Evolutionary conservation across 2,888 invertebrate genomes (phyloP).

Genomic region (Drosophila bunnanda): DNA sequence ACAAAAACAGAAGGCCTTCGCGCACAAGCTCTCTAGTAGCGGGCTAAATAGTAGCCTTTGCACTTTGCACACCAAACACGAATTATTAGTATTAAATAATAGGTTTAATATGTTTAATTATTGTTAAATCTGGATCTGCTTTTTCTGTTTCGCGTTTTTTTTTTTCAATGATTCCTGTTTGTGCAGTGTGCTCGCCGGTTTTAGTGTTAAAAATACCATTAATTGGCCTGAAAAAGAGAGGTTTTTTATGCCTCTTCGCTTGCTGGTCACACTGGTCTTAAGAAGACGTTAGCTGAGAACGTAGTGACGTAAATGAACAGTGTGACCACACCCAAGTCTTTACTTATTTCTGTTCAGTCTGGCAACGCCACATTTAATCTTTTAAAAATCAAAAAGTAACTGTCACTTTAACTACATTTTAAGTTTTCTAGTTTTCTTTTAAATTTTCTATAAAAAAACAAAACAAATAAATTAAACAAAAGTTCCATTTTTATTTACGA

Average conservation of each 20-base stretch:
- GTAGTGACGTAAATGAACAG: not conserved
- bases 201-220: not conserved
- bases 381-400: not conserved
- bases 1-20: constrained; percentile 55
- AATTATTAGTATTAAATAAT: constrained; percentile 19
- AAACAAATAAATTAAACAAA: not conserved
- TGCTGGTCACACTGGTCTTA: not conserved
- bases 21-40: constrained; percentile 24
- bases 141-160: constrained; percentile 51
- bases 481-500: constrained; percentile 61
- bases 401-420: not conserved
- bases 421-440: not conserved
- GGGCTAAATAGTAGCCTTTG: constrained; percentile 50
- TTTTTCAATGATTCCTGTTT: constrained; percentile 2
- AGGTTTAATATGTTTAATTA: not conserved
- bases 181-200: not conserved
- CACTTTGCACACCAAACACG: constrained; percentile 58
- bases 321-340: not conserved
- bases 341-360: not conserved
- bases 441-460: too few species aligned
- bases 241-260: not conserved
- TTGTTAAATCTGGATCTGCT: constrained; percentile 26
- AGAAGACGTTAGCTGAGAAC: not conserved
- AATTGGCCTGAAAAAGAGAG: not conserved
- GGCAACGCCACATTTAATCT: not conserved